A percentile compares a stretch with the other conserved stretches of the same genome.
phyloP scores from a whole-genome alignment of 2,113 vertebrate genomes.

The Thermophis baileyi region DNA sequence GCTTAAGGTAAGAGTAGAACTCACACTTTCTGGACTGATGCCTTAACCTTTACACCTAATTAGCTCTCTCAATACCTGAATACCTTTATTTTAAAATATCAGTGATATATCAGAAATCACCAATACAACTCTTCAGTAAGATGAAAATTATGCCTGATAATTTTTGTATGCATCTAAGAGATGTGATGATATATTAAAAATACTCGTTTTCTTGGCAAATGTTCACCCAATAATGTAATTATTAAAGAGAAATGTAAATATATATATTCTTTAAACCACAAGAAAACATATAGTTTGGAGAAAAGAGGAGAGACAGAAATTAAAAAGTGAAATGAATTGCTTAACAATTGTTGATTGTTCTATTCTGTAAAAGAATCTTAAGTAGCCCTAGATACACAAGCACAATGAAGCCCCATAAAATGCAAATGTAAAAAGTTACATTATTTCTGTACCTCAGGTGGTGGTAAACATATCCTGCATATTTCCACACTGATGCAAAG shows the following conservation, averaged over 20 bases:
- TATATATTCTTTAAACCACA: neutral
- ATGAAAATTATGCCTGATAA: neutral
- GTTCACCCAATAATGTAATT: neutral
- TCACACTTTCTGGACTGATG: neutral
- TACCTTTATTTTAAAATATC: neutral
- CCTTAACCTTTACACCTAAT: neutral
- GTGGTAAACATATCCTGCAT: conserved; percentile 74
- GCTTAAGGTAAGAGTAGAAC: neutral
- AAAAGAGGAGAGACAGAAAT: neutral
- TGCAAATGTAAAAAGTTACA: conserved; percentile 24
- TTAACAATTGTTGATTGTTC: neutral
- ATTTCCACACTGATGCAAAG: conserved; percentile 81
- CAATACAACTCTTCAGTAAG: neutral
- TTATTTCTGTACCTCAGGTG: conserved; percentile 64
- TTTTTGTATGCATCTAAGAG: neutral
- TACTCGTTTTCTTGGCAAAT: neutral
- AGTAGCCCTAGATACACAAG: neutral
- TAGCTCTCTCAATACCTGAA: neutral
- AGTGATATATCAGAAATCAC: neutral
- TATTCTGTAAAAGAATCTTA: conserved; percentile 26
- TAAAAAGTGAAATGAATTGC: neutral
- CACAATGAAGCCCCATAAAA: conserved; percentile 19
- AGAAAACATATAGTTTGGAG: neutral
- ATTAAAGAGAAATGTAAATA: neutral
- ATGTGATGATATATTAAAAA: neutral